phyloP scores from a whole-genome alignment of 2,113 vertebrate genomes.

The Anthoscopus minutus region DNA sequence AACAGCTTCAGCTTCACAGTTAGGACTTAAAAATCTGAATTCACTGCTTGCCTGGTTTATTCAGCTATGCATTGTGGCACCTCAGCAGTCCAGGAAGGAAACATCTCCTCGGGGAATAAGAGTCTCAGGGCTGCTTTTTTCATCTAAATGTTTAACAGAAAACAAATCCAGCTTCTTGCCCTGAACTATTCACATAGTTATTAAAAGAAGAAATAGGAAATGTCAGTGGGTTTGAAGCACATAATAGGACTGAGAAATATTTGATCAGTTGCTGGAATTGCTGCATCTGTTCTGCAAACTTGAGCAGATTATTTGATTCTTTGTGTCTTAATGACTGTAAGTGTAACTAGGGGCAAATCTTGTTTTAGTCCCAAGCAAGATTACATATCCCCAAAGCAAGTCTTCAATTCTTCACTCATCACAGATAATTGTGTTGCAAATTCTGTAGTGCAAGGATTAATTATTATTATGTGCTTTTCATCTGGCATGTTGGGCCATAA shows the following conservation, averaged over 20 bases:
- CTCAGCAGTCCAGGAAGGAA: neutral
- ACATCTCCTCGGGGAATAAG: neutral
- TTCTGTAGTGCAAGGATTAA: constrained; percentile 27
- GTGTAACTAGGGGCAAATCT: neutral
- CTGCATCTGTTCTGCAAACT: neutral
- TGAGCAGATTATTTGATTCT: neutral
- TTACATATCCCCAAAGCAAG: neutral
- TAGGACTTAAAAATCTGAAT: neutral
- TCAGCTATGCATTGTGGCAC: neutral
- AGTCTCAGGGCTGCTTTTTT: neutral
- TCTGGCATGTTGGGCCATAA: constrained; percentile 11
- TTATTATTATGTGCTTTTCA: constrained; percentile 29
- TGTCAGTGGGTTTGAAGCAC: neutral
- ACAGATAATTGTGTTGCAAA: neutral
- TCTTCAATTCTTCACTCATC: neutral
- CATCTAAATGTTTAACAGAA: neutral
- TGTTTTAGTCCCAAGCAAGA: constrained; percentile 6
- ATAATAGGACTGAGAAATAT: neutral
- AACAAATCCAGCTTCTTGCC: neutral
- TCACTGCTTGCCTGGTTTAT: neutral
- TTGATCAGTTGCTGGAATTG: neutral
- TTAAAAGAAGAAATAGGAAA: neutral
- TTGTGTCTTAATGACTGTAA: neutral
- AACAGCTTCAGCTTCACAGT: neutral
- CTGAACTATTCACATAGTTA: neutral